Percentiles rank a stretch among this genome's conserved stretches.
phyloP scores from a whole-genome alignment of 2,888 invertebrate species.

The Drosophila emarginata region DNA sequence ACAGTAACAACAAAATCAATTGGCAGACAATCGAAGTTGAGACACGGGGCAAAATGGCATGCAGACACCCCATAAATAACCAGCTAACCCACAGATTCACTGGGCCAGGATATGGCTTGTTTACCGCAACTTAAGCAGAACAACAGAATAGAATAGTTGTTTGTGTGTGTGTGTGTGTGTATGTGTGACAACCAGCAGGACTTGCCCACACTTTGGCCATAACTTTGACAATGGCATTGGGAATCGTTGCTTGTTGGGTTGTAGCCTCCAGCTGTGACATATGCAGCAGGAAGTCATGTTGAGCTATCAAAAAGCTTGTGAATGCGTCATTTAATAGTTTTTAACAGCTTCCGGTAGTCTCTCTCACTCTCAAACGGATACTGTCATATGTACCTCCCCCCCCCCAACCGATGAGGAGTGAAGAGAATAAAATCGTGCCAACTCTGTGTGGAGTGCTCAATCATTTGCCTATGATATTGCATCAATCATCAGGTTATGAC shows the following conservation, averaged over 20 bases:
- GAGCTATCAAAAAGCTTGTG: slow-evolving; percentile 38
- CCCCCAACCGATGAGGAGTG: too few species aligned
- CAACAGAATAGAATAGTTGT: neutral
- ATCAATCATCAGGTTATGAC: slow-evolving; percentile 67
- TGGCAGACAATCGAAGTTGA: slow-evolving; percentile 47
- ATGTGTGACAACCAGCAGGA: neutral
- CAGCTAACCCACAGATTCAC: slow-evolving; percentile 21
- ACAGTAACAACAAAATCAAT: slow-evolving; percentile 41
- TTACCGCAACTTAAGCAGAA: slow-evolving; percentile 40
- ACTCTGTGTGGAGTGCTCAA: slow-evolving; percentile 28
- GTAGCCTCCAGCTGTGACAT: slow-evolving; percentile 10
- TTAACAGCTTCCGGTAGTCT: slow-evolving; percentile 29
- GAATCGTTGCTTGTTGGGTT: slow-evolving; percentile 13
- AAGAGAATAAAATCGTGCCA: neutral
- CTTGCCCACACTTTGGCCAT: neutral
- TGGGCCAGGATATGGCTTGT: slow-evolving; percentile 37
- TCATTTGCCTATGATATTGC: slow-evolving; percentile 43
- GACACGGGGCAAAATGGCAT: slow-evolving; percentile 17
- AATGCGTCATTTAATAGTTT: slow-evolving; percentile 18
- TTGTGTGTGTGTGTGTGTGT: too few species aligned
- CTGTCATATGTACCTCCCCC: too few species aligned
- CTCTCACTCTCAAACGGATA: slow-evolving; percentile 11
- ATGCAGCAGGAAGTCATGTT: slow-evolving; percentile 32
- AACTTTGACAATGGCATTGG: slow-evolving; percentile 5
- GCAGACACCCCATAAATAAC: slow-evolving; percentile 35